Conservation (phyloP, 2,888 invertebrate genomes). For the Agrotis puta region DNA sequence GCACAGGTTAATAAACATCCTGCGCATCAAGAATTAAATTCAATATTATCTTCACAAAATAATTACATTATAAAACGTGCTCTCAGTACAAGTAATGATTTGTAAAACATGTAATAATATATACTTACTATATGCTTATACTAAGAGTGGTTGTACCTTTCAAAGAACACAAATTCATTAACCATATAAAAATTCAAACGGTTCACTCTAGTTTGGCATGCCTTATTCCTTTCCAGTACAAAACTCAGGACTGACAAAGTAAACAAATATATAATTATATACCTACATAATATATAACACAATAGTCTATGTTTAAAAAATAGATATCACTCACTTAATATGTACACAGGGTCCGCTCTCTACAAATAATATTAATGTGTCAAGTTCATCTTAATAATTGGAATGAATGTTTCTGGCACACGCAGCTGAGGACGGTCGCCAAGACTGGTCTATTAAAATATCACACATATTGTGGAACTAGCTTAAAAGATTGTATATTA, state of each 20-base stretch:
- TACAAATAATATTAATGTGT: no score
- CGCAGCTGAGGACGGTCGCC: not conserved
- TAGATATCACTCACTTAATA: not conserved
- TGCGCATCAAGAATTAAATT: not conserved
- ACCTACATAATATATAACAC: conserved; percentile 16
- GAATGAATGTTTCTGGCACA: not conserved
- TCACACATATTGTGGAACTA: not conserved
- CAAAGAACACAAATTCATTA: not conserved
- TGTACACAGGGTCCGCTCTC: conserved; percentile 12
- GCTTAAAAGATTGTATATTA: not conserved
- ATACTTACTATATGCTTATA: not conserved
- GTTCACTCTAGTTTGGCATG: not conserved
- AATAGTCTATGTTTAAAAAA: conserved; percentile 13
- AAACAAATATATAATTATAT: conserved; percentile 20
- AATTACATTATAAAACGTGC: not conserved
- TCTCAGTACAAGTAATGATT: conserved; percentile 2
- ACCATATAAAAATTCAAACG: not conserved
- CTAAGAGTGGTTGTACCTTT: conserved; percentile 16
- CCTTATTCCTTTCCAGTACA: not conserved
- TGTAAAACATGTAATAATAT: not conserved
- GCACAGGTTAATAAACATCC: no score
- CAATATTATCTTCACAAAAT: conserved; percentile 7
- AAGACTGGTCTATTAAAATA: not conserved
- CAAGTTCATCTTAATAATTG: no score
- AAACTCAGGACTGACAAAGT: conserved; percentile 1